These are phyloP conservation scores for Dromius quadrimaculatus DNA, from an alignment of 2,888 invertebrate species.

Conservation along the genomic window DNA sequence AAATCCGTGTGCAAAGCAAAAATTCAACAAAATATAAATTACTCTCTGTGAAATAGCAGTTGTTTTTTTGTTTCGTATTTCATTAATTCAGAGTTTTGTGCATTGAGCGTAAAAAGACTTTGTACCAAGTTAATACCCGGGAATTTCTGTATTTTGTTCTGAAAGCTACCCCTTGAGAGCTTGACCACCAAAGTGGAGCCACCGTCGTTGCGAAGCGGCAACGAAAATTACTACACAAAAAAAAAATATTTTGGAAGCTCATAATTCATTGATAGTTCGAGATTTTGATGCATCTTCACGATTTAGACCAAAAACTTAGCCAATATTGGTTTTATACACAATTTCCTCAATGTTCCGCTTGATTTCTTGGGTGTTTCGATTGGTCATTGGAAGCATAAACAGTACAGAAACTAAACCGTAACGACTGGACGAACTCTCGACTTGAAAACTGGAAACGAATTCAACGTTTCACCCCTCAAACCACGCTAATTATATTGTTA, in stretches of 20 bases:
- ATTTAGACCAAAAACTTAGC: no score
- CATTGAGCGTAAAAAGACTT: slow-evolving; percentile 42
- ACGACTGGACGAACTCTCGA: slow-evolving; percentile 9
- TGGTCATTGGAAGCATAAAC: slow-evolving; percentile 11
- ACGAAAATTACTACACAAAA: not conserved
- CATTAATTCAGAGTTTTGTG: slow-evolving; percentile 25
- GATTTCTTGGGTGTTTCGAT: not conserved
- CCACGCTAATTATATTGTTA: slow-evolving; percentile 28
- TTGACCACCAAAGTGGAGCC: slow-evolving; percentile 9
- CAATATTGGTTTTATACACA: no score
- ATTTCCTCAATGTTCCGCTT: not conserved
- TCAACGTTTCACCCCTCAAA: not conserved
- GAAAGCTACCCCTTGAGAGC: slow-evolving; percentile 4
- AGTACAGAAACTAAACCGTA: slow-evolving; percentile 38
- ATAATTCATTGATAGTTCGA: no score
- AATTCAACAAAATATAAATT: slow-evolving; percentile 41
- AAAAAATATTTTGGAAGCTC: no score
- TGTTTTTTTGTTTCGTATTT: slow-evolving; percentile 1
- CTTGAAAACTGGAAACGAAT: not conserved
- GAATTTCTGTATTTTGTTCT: slow-evolving; percentile 42
- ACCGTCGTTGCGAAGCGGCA: not conserved
- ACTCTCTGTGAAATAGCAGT: slow-evolving; percentile 15
- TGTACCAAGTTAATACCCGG: slow-evolving; percentile 44
- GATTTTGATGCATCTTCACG: no score
- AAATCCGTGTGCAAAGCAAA: no score